Evolutionary conservation across 2,113 vertebrate species (phyloP).

Genomic region (Taxidea taxus): DNA sequence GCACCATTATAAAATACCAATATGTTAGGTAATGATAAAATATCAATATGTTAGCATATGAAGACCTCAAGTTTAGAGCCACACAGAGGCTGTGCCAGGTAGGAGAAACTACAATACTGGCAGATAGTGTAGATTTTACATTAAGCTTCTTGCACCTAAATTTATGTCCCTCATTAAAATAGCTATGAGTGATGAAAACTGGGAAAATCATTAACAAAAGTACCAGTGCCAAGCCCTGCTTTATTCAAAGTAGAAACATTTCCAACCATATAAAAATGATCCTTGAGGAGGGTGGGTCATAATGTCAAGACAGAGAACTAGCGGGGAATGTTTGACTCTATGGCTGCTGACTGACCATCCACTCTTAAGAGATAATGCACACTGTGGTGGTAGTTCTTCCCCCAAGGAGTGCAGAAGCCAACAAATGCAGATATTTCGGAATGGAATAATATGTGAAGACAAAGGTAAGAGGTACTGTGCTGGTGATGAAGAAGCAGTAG

Average conservation of each 20-base stretch:
- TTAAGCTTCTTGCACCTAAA: not conserved
- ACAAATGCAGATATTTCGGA: not conserved
- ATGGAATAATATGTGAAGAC: not conserved
- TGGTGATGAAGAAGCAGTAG: not conserved
- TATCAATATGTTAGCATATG: not conserved
- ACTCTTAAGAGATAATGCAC: not conserved
- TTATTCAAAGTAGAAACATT: not conserved
- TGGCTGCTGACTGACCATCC: not conserved
- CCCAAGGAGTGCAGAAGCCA: not conserved
- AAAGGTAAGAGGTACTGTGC: not conserved
- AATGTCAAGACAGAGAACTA: not conserved
- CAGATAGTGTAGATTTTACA: not conserved
- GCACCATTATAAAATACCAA: conserved; percentile 23
- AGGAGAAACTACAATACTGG: not conserved
- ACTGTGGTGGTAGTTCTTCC: not conserved
- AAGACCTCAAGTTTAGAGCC: not conserved
- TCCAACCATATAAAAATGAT: not conserved
- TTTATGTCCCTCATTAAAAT: not conserved
- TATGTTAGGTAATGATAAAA: not conserved
- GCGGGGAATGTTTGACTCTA: not conserved
- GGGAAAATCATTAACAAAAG: not conserved
- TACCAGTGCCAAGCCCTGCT: not conserved
- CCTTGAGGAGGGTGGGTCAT: not conserved
- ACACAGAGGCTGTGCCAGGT: not conserved
- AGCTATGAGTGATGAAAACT: not conserved